These are phyloP conservation scores for Falcaria lacertinaria DNA, from an alignment of 2,888 invertebrate genomes.

Conservation along the genomic window DNA sequence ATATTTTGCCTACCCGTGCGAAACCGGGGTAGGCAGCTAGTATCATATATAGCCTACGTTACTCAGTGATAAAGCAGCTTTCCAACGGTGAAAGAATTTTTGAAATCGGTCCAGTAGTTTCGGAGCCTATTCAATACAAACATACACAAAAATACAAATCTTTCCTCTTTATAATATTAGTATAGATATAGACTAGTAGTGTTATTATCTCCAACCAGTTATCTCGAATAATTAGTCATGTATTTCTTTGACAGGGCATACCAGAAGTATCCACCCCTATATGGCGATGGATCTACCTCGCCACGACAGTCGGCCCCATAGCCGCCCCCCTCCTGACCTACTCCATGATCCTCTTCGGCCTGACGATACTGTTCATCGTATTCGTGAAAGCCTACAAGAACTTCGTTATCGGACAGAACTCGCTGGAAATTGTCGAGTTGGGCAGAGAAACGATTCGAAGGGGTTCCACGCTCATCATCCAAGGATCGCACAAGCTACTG, in stretches of 20 bases:
- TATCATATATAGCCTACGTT: too few relatives aligned
- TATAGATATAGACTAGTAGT: too few relatives aligned
- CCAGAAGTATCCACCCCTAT: slow-evolving; percentile 89
- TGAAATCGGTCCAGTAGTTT: too few relatives aligned
- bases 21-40: too few relatives aligned
- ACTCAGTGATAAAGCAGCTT: too few relatives aligned
- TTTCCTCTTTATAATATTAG: too few relatives aligned
- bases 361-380: slow-evolving; percentile 81
- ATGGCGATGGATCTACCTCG: slow-evolving; percentile 88
- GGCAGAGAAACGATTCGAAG: slow-evolving; percentile 85
- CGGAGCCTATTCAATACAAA: too few relatives aligned
- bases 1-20: too few relatives aligned
- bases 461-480: slow-evolving; percentile 81
- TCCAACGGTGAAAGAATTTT: too few relatives aligned
- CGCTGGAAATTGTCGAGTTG: slow-evolving; percentile 87
- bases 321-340: slow-evolving; percentile 85
- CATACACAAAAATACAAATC: too few relatives aligned
- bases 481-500: slow-evolving; percentile 80
- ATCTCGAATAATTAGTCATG: too few relatives aligned
- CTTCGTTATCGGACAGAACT: slow-evolving; percentile 83
- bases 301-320: slow-evolving; percentile 87
- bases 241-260: slow-evolving; percentile 79
- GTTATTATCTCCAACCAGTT: too few relatives aligned
- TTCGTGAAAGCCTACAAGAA: slow-evolving; percentile 88
- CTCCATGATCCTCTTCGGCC: slow-evolving; percentile 85